Conservation (phyloP, 2,888 invertebrate species). For the Drosophila maculinotata region DNA sequence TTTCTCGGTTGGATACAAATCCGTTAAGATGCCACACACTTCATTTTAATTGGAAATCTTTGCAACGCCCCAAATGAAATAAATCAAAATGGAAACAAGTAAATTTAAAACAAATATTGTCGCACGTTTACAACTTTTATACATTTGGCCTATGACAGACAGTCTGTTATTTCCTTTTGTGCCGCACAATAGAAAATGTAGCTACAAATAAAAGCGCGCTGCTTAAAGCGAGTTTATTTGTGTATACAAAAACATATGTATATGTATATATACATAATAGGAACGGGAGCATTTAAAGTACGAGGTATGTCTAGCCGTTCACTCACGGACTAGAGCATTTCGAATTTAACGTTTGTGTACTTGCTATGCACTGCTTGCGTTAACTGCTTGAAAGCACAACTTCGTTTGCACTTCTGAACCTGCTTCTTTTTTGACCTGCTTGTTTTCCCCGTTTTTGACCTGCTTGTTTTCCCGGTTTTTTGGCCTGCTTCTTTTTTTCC, state of each 20-base stretch:
- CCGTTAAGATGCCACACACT: slow-evolving; percentile 45
- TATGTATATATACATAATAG: not conserved
- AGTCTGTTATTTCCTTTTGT: not conserved
- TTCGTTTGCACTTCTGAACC: not conserved
- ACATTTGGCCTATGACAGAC: not conserved
- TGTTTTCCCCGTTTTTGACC: too few relatives aligned
- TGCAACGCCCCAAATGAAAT: slow-evolving; percentile 45
- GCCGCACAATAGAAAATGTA: not conserved
- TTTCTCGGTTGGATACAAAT: slow-evolving; percentile 40
- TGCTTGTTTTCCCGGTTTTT: too few relatives aligned
- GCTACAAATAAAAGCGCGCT: too few relatives aligned
- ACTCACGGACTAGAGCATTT: not conserved
- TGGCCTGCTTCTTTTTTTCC: too few relatives aligned
- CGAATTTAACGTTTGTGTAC: slow-evolving; percentile 12
- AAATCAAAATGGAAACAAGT: slow-evolving; percentile 37
- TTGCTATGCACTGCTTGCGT: slow-evolving; percentile 10
- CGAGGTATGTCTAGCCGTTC: too few relatives aligned
- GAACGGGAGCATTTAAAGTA: too few relatives aligned
- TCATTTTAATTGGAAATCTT: slow-evolving; percentile 66
- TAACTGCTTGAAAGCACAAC: slow-evolving; percentile 5
- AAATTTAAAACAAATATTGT: slow-evolving; percentile 17
- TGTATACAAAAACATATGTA: not conserved
- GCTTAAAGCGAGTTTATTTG: too few relatives aligned
- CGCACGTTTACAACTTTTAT: not conserved
- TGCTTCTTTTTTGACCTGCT: too few relatives aligned